Evolutionary conservation across 2,888 invertebrate species (phyloP).

Genomic region (Leptinotarsa peninsularis): DNA sequence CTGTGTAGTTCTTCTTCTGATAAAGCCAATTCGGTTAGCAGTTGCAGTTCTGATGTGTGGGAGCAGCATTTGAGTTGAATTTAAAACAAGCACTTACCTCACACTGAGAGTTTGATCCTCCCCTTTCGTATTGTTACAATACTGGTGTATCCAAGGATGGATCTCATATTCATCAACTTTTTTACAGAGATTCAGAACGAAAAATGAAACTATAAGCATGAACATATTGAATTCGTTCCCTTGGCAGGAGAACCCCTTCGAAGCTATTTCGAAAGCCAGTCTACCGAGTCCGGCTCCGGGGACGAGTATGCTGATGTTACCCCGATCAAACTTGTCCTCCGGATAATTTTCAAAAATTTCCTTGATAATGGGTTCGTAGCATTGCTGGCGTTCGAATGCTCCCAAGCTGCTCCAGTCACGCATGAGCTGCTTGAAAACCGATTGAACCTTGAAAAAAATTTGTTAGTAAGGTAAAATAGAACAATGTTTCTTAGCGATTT

Average conservation of each 20-base stretch:
- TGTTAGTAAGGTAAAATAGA: too few species aligned
- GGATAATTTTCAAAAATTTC: constrained; percentile 83
- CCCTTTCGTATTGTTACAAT: constrained; percentile 86
- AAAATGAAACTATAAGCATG: constrained; percentile 97
- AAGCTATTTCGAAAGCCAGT: constrained; percentile 93
- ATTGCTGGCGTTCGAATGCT: constrained; percentile 82
- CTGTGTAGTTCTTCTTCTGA: too few species aligned
- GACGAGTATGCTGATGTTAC: constrained; percentile 81
- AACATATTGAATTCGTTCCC: constrained; percentile 98
- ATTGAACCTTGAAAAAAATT: constrained; percentile 73
- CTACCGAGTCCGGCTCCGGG: constrained; percentile 98
- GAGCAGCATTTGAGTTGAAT: too few species aligned
- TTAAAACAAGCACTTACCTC: constrained; percentile 51
- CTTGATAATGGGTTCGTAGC: constrained; percentile 90
- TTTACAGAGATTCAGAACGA: constrained; percentile 88
- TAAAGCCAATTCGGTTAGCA: too few species aligned
- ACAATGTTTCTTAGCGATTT: too few species aligned
- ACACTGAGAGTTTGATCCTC: constrained; percentile 84
- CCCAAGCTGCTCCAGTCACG: constrained; percentile 95
- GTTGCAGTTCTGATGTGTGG: too few species aligned
- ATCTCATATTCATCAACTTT: constrained; percentile 82
- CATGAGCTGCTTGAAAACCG: constrained; percentile 95
- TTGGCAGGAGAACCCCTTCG: constrained; percentile 89
- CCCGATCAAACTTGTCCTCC: constrained; percentile 69
- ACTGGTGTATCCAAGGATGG: constrained; percentile 96